Percentiles rank a stretch among this genome's conserved stretches.
Evolutionary conservation across 2,888 invertebrate species (phyloP).

Genomic region (Rhingia rostrata): DNA sequence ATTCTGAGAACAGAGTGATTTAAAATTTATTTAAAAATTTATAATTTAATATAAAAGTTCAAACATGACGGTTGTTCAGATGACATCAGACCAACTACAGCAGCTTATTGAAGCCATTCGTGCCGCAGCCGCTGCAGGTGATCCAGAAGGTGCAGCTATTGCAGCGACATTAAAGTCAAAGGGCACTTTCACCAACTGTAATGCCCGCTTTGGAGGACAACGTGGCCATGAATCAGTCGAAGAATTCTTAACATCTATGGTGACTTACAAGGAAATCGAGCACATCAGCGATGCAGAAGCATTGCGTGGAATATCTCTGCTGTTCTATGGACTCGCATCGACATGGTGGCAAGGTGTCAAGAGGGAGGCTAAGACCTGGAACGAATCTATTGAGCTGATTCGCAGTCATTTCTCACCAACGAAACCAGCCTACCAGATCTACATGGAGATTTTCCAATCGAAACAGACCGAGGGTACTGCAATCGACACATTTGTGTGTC

Average conservation of each 20-base stretch:
- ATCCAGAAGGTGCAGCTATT: slow-evolving; percentile 56
- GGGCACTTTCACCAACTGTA: slow-evolving; percentile 79
- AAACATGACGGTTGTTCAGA: slow-evolving; percentile 75
- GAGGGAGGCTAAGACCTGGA: slow-evolving; percentile 80
- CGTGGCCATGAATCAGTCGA: slow-evolving; percentile 81
- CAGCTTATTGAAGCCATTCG: slow-evolving; percentile 80
- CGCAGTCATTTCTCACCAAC: slow-evolving; percentile 81
- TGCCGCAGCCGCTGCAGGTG: slow-evolving; percentile 75
- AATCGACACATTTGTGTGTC: slow-evolving; percentile 80
- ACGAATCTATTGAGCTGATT: slow-evolving; percentile 79
- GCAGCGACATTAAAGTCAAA: slow-evolving; percentile 70
- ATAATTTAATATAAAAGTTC: slow-evolving; percentile 7
- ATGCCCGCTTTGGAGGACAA: slow-evolving; percentile 77
- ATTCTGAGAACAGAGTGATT: slow-evolving; percentile 62
- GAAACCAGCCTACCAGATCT: slow-evolving; percentile 80
- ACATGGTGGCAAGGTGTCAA: slow-evolving; percentile 82
- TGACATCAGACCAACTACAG: slow-evolving; percentile 80
- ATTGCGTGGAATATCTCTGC: slow-evolving; percentile 79
- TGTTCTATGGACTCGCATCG: slow-evolving; percentile 79
- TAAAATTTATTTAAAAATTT: not conserved
- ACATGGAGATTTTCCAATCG: slow-evolving; percentile 80
- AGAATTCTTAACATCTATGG: slow-evolving; percentile 79
- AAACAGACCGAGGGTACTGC: slow-evolving; percentile 77
- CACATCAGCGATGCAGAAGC: slow-evolving; percentile 80
- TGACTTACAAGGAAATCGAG: slow-evolving; percentile 80